Base-by-base conservation (phyloP, 1,140 invertebrate species). In the Procambarus virginalis region DNA sequence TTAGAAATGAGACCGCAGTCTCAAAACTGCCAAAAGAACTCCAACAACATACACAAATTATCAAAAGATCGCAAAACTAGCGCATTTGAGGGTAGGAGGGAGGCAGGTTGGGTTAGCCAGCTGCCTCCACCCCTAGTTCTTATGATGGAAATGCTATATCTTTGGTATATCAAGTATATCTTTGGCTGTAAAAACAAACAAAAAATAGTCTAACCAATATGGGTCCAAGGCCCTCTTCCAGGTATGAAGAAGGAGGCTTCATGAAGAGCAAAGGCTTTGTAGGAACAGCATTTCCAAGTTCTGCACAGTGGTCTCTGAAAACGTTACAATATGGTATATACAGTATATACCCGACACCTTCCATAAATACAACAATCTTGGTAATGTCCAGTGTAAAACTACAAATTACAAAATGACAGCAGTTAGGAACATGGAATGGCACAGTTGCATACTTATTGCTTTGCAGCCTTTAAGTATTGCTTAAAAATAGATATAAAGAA, bases 251-350 rank as follows among this genome's bases (percentile, higher is more conserved):
- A 2, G 96, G 94, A 10, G 96, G 96, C 93, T 97, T 97, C 51
- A 97, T 93, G 93, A 97, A 97, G 58, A 97, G 93, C 22, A 97
- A 93, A 2, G 97, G 97, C 78, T 95, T 94, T 80, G 94, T 94
- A 49, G 96, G 96, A 17, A 95, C 94, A 12, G 95, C 93, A 92
- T 96, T 95, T 84, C 96, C 96, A n/a, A 96, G 93, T 93, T 96
- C 95, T 49, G 92, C 92, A 55, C 95, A 95, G 94, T 96, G 95
- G 22, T 95, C 95, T 77, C 95, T 95, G 92, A 49, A 76, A 58
- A 17, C 51, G 20, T 5, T 49, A 80, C 2, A 80, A 20, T 34
- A 73, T 73, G 34, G 34, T 34, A 34, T 1, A 34, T 34, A 34
- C 8, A 58, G 14, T 14, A 58, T n/a, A n/a, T 58, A 9, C 14